Percentiles rank a stretch among this genome's conserved stretches.
Evolutionary conservation across 2,113 vertebrate genomes (phyloP).

Genomic region (Bubo scandiacus): DNA sequence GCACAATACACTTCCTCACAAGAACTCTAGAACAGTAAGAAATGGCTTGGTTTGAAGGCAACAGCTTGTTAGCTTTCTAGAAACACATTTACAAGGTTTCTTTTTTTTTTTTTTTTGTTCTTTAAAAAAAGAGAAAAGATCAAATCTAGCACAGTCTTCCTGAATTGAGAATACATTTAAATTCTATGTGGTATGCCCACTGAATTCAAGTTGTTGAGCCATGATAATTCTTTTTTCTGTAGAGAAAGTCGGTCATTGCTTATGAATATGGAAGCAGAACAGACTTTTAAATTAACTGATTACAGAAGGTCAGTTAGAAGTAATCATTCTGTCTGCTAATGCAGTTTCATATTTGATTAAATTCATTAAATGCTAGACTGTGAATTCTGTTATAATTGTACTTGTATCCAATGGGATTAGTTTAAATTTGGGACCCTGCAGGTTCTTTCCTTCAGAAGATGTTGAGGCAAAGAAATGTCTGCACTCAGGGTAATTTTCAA

Average conservation of each 20-base stretch:
- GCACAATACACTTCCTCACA: slow-evolving; percentile 39
- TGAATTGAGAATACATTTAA: slow-evolving; percentile 47
- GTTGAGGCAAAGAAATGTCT: not conserved
- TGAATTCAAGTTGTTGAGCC: slow-evolving; percentile 17
- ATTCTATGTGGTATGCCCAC: not conserved
- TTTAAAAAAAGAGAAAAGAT: slow-evolving; percentile 1
- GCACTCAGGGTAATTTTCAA: not conserved
- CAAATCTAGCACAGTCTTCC: slow-evolving; percentile 14
- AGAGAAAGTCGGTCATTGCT: not conserved
- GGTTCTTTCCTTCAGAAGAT: not conserved
- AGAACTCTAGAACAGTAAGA: slow-evolving; percentile 52
- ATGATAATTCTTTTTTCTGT: slow-evolving; percentile 33
- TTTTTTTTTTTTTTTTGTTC: not conserved
- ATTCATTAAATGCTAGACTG: not conserved
- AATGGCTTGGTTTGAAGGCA: slow-evolving; percentile 49
- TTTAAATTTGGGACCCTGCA: not conserved
- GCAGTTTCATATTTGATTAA: not conserved
- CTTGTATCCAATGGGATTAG: not conserved
- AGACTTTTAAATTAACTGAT: slow-evolving; percentile 8
- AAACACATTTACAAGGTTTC: slow-evolving; percentile 35
- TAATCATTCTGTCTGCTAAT: not conserved
- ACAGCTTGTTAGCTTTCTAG: slow-evolving; percentile 62
- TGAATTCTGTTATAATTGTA: not conserved
- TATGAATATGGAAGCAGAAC: slow-evolving; percentile 17
- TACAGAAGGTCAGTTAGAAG: not conserved